phyloP scores from a whole-genome alignment of 2,888 invertebrate genomes.

The Panopea generosa region DNA sequence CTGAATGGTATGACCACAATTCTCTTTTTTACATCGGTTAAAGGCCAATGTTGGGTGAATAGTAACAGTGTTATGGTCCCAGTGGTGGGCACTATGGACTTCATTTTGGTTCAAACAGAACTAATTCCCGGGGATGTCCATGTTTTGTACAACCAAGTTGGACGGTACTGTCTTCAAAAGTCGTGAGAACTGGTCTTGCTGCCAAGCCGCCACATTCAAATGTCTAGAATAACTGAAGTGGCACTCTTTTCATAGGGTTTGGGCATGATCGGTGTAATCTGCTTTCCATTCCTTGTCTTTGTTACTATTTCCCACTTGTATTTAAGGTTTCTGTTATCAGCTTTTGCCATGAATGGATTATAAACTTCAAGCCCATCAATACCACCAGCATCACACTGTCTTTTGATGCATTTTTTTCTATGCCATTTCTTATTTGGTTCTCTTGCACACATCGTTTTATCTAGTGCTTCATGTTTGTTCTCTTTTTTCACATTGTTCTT shows the following conservation, averaged over 20 bases:
- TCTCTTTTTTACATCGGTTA: constrained; percentile 7
- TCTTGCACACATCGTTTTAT: constrained; percentile 2
- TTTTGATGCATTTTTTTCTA: background rate
- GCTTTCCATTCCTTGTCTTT: constrained; percentile 8
- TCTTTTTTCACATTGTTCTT: background rate
- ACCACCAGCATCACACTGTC: background rate
- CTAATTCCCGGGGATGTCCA: constrained; percentile 53
- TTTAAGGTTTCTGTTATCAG: background rate
- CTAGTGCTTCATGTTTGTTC: constrained; percentile 2
- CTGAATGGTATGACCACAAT: constrained; percentile 7
- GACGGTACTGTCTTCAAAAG: constrained; percentile 14
- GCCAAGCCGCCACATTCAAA: constrained; percentile 5
- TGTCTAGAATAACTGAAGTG: constrained; percentile 3
- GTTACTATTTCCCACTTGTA: constrained; percentile 1
- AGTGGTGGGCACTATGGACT: constrained; percentile 40
- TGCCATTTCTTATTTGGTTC: background rate
- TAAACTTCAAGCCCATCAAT: background rate
- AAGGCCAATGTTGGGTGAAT: constrained; percentile 40
- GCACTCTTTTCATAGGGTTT: too few relatives aligned
- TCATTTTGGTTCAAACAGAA: constrained; percentile 34
- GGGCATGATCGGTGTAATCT: constrained; percentile 5
- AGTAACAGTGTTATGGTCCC: constrained; percentile 28
- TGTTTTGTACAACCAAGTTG: constrained; percentile 16
- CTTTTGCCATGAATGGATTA: background rate
- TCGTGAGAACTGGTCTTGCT: constrained; percentile 11